Evolutionary conservation across 2,888 invertebrate genomes (phyloP).

Genomic region (Polydesmus complanatus): DNA sequence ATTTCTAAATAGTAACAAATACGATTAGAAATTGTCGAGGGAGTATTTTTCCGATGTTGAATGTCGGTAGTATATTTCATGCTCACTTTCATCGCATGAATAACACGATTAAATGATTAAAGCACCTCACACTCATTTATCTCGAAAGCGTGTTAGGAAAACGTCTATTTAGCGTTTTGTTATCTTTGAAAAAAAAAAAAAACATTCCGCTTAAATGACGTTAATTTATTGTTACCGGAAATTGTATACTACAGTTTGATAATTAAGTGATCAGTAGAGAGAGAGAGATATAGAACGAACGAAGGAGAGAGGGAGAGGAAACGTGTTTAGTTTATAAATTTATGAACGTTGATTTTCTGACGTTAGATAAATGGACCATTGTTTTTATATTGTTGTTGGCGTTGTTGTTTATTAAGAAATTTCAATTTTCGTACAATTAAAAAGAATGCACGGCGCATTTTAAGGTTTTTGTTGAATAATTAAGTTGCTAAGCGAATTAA

Average conservation of each 20-base stretch:
- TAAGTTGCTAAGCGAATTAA: no score
- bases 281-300: neutral
- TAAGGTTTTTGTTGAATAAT: no score
- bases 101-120: neutral
- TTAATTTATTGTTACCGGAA: neutral
- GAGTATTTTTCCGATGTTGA: neutral
- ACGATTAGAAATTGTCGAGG: neutral
- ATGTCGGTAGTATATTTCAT: neutral
- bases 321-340: neutral
- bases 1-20: no score
- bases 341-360: neutral
- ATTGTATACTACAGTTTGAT: neutral
- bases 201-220: neutral
- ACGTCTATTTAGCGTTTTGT: neutral
- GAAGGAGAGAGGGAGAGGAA: neutral
- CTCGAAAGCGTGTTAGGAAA: neutral
- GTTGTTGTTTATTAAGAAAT: no score
- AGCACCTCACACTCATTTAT: neutral
- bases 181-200: neutral
- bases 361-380: neutral
- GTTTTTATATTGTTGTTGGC: neutral
- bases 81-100: neutral
- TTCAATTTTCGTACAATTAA: no score
- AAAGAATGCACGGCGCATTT: no score
- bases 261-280: neutral